Base-by-base conservation (phyloP, 64 coral and sea anemone species). In the Dendrophyllia cribrosa region DNA sequence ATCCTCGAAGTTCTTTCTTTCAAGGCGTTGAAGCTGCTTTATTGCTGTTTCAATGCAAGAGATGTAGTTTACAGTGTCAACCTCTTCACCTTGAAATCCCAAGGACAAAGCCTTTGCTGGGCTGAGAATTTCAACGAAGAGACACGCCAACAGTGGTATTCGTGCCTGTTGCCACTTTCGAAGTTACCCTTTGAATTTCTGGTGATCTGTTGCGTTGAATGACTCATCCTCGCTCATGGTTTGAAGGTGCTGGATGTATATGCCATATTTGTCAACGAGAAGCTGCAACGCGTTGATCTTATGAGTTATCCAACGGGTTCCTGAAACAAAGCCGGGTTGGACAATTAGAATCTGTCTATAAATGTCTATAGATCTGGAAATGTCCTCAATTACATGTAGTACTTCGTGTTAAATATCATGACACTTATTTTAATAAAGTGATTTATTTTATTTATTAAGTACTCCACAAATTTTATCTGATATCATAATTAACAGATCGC, bases 191-290 rank as follows among this genome's bases (percentile, higher is more conserved):
- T 92, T 85, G 24, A 92, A 92, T 56, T 92, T 92, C 59, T 92
- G 89, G 47, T 70, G 86, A 89, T 94, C 86, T 47, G 77, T 86
- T 45, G 86, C 13, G 43, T 92, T 93, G 45, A 93, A 93, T 51
- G 75, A 24, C 19, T 58, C 60, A 59, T 93, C 91, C 17, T 88
- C 85, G 69, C 9, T 87, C 91, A 93, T 81, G 17, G 15, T 81
- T 70, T 93, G 75, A 15, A 93, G 59, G 69, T 93, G 91, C 85
- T 93, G 91, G 6, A 88, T 11, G 66, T 88, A 88, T 21, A 93
- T 19, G 2, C 85, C 84, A 73, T 48, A 93, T 59, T 93, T 93
- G 56, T 93, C 91, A 47, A 88, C 45, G 78, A 93, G 3, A 70
- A 88, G 65, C 85, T 93, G 91, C n/a, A 93, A 19, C 8, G 85